A percentile compares a stretch with the other conserved stretches of the same genome.
These are phyloP conservation scores for Gari tellinella DNA, from an alignment of 2,888 invertebrate species.

Conservation along the genomic window DNA sequence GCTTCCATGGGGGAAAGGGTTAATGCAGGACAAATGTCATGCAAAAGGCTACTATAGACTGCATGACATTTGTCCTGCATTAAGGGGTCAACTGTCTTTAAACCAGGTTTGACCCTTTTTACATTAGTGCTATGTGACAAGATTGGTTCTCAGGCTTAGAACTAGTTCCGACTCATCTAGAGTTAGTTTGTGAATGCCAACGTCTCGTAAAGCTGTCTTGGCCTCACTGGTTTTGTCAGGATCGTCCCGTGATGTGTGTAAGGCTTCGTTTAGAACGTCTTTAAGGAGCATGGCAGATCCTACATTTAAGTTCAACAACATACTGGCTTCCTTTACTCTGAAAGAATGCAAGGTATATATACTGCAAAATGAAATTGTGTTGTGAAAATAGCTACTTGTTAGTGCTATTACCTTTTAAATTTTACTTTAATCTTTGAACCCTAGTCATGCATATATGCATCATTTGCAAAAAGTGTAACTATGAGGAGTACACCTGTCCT, in stretches of 20 bases:
- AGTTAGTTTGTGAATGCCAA: constrained; percentile 80
- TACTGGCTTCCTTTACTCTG: constrained; percentile 88
- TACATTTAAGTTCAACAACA: constrained; percentile 90
- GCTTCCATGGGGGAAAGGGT: too few relatives aligned
- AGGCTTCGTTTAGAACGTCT: constrained; percentile 86
- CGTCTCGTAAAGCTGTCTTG: constrained; percentile 77
- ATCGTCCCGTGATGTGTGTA: constrained; percentile 31
- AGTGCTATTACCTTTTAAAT: too few relatives aligned
- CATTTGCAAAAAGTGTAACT: too few relatives aligned
- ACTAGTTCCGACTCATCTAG: constrained; percentile 61
- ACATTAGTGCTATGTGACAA: constrained; percentile 30
- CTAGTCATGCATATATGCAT: too few relatives aligned
- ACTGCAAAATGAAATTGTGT: too few relatives aligned
- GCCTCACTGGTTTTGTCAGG: constrained; percentile 69
- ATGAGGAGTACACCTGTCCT: too few relatives aligned
- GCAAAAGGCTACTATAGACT: too few relatives aligned
- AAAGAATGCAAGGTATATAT: constrained; percentile 38
- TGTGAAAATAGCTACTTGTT: too few relatives aligned
- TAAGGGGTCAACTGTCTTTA: too few relatives aligned
- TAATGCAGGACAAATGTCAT: too few relatives aligned
- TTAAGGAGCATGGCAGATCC: constrained; percentile 92
- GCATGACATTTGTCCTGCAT: too few relatives aligned
- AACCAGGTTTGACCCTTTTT: neutral
- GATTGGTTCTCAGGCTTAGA: constrained; percentile 63
- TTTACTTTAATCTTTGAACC: too few relatives aligned